A percentile compares a stretch with the other conserved stretches of the same genome.
Evolutionary conservation across 2,888 invertebrate species (phyloP).

Genomic region (Phasia obesa): DNA sequence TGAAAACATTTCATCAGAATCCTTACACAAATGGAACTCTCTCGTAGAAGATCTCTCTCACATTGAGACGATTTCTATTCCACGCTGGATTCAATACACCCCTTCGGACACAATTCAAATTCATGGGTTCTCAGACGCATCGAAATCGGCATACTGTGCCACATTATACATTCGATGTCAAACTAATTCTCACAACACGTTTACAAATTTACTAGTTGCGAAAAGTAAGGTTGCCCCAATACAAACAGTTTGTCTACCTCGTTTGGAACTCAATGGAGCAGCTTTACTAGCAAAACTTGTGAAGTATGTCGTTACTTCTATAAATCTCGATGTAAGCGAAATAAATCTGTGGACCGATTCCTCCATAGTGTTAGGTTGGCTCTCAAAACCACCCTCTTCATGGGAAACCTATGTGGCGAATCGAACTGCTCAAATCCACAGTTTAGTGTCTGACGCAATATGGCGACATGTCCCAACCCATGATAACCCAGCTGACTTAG

Average conservation of each 20-base stretch:
- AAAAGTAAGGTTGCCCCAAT: too few species aligned
- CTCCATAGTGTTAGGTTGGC: background rate
- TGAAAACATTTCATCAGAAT: too few species aligned
- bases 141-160: conserved; percentile 6
- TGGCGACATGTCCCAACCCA: too few species aligned
- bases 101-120: too few species aligned
- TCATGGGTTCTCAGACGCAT: too few species aligned
- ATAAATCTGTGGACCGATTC: conserved; percentile 3
- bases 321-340: background rate
- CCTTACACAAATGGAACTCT: too few species aligned
- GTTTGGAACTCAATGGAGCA: background rate
- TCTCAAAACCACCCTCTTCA: background rate
- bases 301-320: background rate
- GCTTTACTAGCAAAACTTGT: background rate
- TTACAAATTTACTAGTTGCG: background rate
- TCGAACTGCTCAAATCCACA: too few species aligned
- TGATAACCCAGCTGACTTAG: too few species aligned
- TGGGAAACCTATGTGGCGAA: background rate
- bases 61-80: too few species aligned
- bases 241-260: background rate
- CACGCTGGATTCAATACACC: too few species aligned
- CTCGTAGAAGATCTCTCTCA: too few species aligned
- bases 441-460: too few species aligned
- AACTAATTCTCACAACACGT: background rate
- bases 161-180: background rate